Evolutionary conservation across 2,888 invertebrate genomes (phyloP).

Genomic region (Hetaerina titia): DNA sequence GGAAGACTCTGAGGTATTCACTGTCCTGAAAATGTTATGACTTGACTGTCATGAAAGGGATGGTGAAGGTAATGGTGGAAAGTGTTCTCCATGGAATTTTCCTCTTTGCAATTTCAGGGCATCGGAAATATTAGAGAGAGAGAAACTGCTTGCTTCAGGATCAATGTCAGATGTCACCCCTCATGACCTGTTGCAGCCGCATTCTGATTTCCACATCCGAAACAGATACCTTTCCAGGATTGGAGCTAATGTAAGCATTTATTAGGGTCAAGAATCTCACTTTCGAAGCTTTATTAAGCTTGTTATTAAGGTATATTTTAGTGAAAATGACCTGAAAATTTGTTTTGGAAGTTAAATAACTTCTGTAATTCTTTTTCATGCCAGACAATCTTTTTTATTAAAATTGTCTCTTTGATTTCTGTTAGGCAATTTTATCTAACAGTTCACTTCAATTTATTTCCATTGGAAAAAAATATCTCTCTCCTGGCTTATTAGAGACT

Average conservation of each 20-base stretch:
- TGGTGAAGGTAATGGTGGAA: no score
- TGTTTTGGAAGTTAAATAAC: not conserved
- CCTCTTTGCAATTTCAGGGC: slow-evolving; percentile 74
- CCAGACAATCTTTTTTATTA: not conserved
- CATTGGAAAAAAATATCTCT: not conserved
- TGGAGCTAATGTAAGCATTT: slow-evolving; percentile 80
- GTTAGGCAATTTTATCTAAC: not conserved
- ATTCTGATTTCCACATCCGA: slow-evolving; percentile 81
- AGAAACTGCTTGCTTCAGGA: slow-evolving; percentile 79
- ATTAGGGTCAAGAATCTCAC: not conserved
- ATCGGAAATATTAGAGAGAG: slow-evolving; percentile 78
- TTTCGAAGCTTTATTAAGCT: not conserved
- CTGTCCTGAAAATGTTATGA: no score
- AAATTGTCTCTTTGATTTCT: not conserved
- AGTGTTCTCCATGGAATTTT: no score
- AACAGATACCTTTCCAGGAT: slow-evolving; percentile 82
- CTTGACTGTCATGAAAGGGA: no score
- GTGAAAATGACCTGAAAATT: not conserved
- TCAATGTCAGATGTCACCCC: slow-evolving; percentile 78
- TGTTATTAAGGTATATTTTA: not conserved
- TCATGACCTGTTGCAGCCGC: slow-evolving; percentile 78
- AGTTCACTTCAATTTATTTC: not conserved
- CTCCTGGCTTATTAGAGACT: not conserved
- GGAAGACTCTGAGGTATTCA: no score
- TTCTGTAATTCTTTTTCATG: not conserved